Evolutionary conservation across 1,140 invertebrate species (phyloP), one percentile per base, ranked within the genome.

Genomic region (Drosophila repletoides): DNA sequence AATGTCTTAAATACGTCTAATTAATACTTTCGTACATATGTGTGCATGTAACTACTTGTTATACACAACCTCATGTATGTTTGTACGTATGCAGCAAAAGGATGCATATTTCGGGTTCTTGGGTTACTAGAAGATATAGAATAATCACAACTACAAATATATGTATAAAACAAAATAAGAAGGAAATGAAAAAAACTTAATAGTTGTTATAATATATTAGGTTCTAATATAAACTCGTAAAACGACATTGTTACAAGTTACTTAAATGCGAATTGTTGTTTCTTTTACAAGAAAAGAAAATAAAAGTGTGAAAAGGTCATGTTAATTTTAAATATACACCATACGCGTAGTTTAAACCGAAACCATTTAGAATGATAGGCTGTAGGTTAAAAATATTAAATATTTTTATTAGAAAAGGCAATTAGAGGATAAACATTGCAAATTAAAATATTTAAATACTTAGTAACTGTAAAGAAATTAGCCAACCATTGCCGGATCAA

Each of bases 401-500:
- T 66, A 76, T 68, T 81, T 59, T 60, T 69, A 76, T 67, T 75
- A 72, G 51, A 61, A 40, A 66, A 51, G 31, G 40, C 40, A 41
- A 59, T 69, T 68, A 72, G 34, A 58, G 9, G 40, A 68, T 52
- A 70, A 65, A 28, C 22, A 61, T 41, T 55, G 26, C 68, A 31
- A 15, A 79, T 38, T 70, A 38, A 64, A 48, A 64, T n/a, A n/a
- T n/a, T n/a, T n/a, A 69, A 9, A 41, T 10, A 41, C n/a, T n/a
- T 56, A 64, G 49, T 56, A 79, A 74, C 55, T 76, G 63, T 74
- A 55, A 61, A 61, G 58, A 72, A 80, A 80, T 83, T 74, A 83
- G 79, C 79, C 79, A 83, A 83, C 74, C 79, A 84, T 83, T 83
- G 79, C 79, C 79, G 79, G 60, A 84, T 64, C 28, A 66, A 67